A percentile compares a stretch with the other conserved stretches of the same genome.
Evolutionary conservation across 2,113 vertebrate species (phyloP).

Genomic region (Semicossyphus pulcher): DNA sequence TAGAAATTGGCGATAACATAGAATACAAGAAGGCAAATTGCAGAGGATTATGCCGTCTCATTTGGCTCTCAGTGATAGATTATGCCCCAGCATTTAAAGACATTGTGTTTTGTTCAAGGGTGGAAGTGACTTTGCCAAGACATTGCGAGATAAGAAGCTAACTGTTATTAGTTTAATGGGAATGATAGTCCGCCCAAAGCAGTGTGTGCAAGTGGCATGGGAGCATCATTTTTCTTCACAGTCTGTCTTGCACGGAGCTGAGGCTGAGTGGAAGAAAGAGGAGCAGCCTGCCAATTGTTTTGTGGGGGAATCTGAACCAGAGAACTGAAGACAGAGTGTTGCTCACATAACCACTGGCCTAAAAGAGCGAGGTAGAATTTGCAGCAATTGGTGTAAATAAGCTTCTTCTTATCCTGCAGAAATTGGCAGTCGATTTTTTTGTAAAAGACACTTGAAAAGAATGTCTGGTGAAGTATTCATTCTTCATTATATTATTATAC

Average conservation of each 20-base stretch:
- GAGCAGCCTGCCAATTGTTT: conserved; percentile 35
- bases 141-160: conserved; percentile 75
- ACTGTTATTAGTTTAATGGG: conserved; percentile 76
- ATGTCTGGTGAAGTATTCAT: conserved; percentile 1
- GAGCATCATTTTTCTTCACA: conserved; percentile 55
- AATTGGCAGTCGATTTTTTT: neutral
- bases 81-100: conserved; percentile 62
- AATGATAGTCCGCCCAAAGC: conserved; percentile 71
- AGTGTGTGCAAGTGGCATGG: conserved; percentile 47
- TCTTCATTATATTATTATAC: neutral
- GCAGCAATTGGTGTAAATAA: conserved; percentile 6
- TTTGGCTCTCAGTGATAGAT: conserved; percentile 61
- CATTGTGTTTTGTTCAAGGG: conserved; percentile 73
- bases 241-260: conserved; percentile 33
- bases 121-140: conserved; percentile 77
- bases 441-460: neutral
- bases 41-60: conserved; percentile 60
- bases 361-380: conserved; percentile 22
- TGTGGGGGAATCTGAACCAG: conserved; percentile 44
- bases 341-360: conserved; percentile 27
- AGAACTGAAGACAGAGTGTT: conserved; percentile 39
- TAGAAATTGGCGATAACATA: conserved; percentile 42
- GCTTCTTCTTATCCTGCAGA: neutral
- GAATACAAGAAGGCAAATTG: conserved; percentile 54
- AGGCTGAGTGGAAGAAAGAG: conserved; percentile 27